Evolutionary conservation across 2,888 invertebrate species (phyloP).

Genomic region (Melinaea marsaeus): DNA sequence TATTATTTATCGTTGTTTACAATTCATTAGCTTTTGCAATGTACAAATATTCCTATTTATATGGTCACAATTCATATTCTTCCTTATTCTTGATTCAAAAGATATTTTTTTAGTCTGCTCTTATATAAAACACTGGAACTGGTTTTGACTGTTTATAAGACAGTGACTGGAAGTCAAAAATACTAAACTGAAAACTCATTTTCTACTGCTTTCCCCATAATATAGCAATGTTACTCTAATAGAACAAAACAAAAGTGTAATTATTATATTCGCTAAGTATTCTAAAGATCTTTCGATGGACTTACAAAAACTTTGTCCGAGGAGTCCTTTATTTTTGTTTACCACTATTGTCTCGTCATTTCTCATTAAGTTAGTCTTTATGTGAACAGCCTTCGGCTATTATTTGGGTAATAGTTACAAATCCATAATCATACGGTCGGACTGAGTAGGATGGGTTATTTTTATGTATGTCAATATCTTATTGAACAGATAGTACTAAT

Average conservation of each 20-base stretch:
- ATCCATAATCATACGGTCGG: not conserved
- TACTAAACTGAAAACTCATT: too few species aligned
- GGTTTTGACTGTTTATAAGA: too few species aligned
- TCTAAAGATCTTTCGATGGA: conserved; percentile 75
- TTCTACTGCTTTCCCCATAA: too few species aligned
- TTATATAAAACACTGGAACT: too few species aligned
- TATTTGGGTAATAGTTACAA: not conserved
- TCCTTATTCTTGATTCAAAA: too few species aligned
- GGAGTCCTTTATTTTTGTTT: conserved; percentile 72
- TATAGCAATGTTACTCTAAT: too few species aligned
- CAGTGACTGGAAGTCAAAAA: too few species aligned
- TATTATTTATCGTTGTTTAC: not conserved
- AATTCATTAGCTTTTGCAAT: not conserved
- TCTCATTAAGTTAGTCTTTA: conserved; percentile 52
- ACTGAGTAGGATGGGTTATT: not conserved
- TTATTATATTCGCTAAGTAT: conserved; percentile 51
- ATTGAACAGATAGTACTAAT: not conserved
- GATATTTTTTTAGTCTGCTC: too few species aligned
- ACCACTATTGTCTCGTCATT: conserved; percentile 70
- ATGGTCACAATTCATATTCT: too few species aligned
- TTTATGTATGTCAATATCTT: not conserved
- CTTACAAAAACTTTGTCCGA: conserved; percentile 71
- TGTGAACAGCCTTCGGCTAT: conserved; percentile 19
- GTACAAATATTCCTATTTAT: too few species aligned
- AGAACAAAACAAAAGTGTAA: not conserved